These are phyloP conservation scores for Luscinia megarhynchos DNA, from an alignment of 2,797 vertebrate species.

Conservation along the genomic window DNA sequence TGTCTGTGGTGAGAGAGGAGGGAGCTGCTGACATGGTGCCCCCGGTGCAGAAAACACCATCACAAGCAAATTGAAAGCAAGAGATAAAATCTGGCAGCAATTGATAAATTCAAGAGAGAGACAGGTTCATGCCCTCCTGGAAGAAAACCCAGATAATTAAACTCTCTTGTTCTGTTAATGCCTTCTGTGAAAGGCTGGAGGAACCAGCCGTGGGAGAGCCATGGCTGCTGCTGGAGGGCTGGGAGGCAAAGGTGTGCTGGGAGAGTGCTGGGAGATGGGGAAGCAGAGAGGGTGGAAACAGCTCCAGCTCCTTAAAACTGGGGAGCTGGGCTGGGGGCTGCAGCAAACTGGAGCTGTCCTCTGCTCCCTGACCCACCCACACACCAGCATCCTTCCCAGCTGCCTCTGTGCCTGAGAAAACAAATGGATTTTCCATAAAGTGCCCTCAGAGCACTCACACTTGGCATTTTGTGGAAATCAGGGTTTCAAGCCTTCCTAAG, in stretches of 20 bases:
- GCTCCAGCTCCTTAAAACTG: background rate
- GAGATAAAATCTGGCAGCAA: slow-evolving; percentile 38
- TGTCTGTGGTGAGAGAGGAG: background rate
- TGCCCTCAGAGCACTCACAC: background rate
- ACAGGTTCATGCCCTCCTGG: slow-evolving; percentile 50
- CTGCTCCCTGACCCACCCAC: background rate
- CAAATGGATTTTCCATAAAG: background rate
- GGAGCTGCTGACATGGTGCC: background rate
- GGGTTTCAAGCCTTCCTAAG: background rate
- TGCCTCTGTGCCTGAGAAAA: background rate
- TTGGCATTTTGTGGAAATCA: background rate
- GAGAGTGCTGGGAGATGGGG: background rate
- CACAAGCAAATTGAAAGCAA: slow-evolving; percentile 23
- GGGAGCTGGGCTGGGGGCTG: background rate
- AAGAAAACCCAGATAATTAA: slow-evolving; percentile 58
- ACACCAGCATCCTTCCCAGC: background rate
- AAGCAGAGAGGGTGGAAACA: background rate
- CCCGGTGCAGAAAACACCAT: background rate
- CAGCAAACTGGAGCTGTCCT: background rate
- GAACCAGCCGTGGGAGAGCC: background rate
- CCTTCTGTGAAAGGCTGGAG: background rate
- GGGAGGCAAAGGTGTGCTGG: background rate
- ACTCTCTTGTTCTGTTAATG: slow-evolving; percentile 27
- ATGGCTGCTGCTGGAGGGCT: background rate
- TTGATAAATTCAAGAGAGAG: slow-evolving; percentile 38